Evolutionary conservation across 2,797 vertebrate genomes (phyloP), one percentile per base, ranked within the genome.

Genomic region (Anguilla pacifica): DNA sequence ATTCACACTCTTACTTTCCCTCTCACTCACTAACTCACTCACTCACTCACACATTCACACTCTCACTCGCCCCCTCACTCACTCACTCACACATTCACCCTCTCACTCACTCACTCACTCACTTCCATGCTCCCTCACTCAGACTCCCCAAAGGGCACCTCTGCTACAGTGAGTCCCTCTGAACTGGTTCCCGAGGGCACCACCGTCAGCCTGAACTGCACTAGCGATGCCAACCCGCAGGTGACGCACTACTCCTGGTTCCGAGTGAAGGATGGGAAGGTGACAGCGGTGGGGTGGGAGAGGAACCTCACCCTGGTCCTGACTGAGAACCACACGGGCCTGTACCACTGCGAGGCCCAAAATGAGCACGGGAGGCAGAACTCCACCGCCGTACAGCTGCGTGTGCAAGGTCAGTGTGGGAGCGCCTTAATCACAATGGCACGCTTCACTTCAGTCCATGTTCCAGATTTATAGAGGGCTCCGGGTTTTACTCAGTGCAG

Each of bases 191-290:
- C 49, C 7, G 28, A 17, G 5, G 77, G 57, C 13, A 51, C 13
- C 49, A 31, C 19, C n/a, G 6, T 72, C 19, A 70, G 46, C 19
- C 64, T 87, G 57, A 46, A 2, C 17, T 83, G 86, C 79, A 57
- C 5, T 51, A 83, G 86, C 43, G 43, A 19, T 5, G 43, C 35
- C 6, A 70, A 64, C 39, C 86, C 86, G 19, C 31, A 70, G 59
- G 59, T 61, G 25, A 22, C 22, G 13, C 22, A 22, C 74, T 87
- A 83, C 39, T 64, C 72, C 77, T 87, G 86, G 86, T 87, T 87
- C 57, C 31, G 70, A 35, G 31, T 11, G 70, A 74, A 28, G 28
- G 70, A 28, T 28, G 31, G 28, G 13, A 28, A 74, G 15, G 70
- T 74, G 70, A 35, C 70, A 31, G 28, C 28, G 28, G 10, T 74